These are phyloP conservation scores for Helicoverpa armigera DNA, from an alignment of 1,140 invertebrate species.

Conservation along the genomic window DNA sequence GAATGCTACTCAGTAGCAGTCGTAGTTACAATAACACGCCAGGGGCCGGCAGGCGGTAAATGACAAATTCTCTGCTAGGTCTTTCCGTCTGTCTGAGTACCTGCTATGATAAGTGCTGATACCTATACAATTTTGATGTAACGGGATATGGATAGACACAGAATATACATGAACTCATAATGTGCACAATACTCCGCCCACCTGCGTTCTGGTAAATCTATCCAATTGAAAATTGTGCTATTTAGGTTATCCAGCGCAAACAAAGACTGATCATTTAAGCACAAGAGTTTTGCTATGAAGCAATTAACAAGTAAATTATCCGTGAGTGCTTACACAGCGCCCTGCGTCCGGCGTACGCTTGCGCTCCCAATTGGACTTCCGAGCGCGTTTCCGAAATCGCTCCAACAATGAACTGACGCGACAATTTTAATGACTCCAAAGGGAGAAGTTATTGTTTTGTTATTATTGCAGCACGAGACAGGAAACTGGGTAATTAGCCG, in stretches of 20 bases:
- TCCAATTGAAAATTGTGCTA: constrained; percentile 27
- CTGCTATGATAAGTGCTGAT: too few species aligned
- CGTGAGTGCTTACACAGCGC: constrained; percentile 74
- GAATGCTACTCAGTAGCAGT: too few species aligned
- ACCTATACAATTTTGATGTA: too few species aligned
- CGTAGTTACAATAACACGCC: too few species aligned
- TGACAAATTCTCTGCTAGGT: too few species aligned
- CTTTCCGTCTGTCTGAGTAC: too few species aligned
- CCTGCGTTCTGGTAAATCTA: not conserved
- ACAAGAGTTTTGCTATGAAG: constrained; percentile 44
- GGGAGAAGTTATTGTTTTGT: constrained; percentile 84
- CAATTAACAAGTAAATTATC: constrained; percentile 69
- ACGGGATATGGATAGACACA: too few species aligned
- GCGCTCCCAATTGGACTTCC: constrained; percentile 85
- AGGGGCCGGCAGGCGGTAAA: too few species aligned
- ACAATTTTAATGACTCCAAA: constrained; percentile 79
- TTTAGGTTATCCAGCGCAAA: constrained; percentile 28
- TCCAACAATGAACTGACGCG: constrained; percentile 75
- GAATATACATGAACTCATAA: too few species aligned
- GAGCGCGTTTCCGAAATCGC: constrained; percentile 83
- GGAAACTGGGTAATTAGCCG: constrained; percentile 82
- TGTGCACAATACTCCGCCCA: not conserved
- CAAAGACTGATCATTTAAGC: constrained; percentile 11
- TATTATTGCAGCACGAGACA: constrained; percentile 84
- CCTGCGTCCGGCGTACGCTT: constrained; percentile 75